Evolutionary conservation across 1,140 invertebrate genomes (phyloP).

Genomic region (Sitophilus oryzae): DNA sequence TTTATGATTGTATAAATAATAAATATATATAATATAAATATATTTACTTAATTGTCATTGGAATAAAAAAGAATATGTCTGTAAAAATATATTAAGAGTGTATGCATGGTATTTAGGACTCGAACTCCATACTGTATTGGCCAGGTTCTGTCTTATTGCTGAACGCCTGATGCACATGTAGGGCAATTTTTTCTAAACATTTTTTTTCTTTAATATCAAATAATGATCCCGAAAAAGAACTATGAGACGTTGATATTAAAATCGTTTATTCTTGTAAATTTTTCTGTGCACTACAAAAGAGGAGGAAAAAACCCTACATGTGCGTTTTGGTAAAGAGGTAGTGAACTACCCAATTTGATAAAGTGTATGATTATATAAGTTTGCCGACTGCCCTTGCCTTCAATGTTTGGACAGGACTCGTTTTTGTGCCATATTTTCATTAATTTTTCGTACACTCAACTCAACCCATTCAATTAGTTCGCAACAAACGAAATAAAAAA

Average conservation of each 20-base stretch:
- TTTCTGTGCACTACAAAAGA: conserved; percentile 25
- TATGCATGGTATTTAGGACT: conserved; percentile 38
- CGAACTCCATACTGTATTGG: conserved; percentile 36
- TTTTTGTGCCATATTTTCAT: conserved; percentile 37
- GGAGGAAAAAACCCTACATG: conserved; percentile 25
- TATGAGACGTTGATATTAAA: conserved; percentile 34
- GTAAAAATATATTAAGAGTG: conserved; percentile 39
- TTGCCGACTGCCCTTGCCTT: conserved; percentile 40
- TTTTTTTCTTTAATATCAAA: conserved; percentile 18
- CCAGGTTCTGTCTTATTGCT: conserved; percentile 39
- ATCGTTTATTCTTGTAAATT: conserved; percentile 38
- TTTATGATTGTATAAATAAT: conserved; percentile 36
- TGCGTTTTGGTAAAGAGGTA: conserved; percentile 31
- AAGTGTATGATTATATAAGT: conserved; percentile 39
- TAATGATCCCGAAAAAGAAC: neutral
- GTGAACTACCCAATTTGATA: conserved; percentile 41
- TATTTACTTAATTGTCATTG: conserved; percentile 39
- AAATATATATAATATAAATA: conserved; percentile 40
- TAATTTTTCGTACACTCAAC: conserved; percentile 9
- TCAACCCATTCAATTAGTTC: no score
- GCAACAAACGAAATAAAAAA: no score
- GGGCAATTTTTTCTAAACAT: conserved; percentile 10
- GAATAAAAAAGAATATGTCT: conserved; percentile 36
- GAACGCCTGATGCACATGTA: conserved; percentile 36
- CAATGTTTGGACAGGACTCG: conserved; percentile 25